phyloP scores from a whole-genome alignment of 2,888 invertebrate genomes.

The Mactromeris polynyma region DNA sequence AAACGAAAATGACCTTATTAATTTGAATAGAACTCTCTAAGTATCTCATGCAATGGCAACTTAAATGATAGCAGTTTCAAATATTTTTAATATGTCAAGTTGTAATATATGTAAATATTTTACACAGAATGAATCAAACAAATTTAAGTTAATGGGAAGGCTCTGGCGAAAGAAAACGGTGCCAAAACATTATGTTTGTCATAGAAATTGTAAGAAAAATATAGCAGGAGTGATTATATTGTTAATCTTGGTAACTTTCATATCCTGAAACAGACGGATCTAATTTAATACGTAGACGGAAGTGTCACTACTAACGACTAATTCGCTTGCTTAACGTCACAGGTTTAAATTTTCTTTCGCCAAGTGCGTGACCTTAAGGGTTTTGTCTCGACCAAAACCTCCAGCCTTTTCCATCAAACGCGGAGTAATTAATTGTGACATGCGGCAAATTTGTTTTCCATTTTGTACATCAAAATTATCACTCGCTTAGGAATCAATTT shows the following conservation, averaged over 20 bases:
- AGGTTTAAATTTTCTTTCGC: not conserved
- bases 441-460: constrained; percentile 58
- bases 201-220: not conserved
- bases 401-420: not conserved
- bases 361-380: not conserved
- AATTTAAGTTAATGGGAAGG: no score
- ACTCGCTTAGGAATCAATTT: constrained; percentile 65
- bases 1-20: no score
- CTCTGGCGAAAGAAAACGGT: no score
- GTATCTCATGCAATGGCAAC: no score
- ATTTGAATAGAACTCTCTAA: no score
- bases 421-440: constrained; percentile 54
- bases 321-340: not conserved
- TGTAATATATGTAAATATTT: no score
- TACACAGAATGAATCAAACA: no score
- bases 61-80: no score
- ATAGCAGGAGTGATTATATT: not conserved
- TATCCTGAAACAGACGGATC: not conserved
- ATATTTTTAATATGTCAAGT: no score
- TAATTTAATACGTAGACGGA: not conserved
- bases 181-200: not conserved
- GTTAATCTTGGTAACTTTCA: not conserved
- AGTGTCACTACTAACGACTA: not conserved
- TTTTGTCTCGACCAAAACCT: not conserved
- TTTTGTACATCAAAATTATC: constrained; percentile 67